Percentiles rank a stretch among this genome's conserved stretches.
Conservation (phyloP, 2,797 vertebrate genomes). For the Percopsis omiscomaycus region DNA sequence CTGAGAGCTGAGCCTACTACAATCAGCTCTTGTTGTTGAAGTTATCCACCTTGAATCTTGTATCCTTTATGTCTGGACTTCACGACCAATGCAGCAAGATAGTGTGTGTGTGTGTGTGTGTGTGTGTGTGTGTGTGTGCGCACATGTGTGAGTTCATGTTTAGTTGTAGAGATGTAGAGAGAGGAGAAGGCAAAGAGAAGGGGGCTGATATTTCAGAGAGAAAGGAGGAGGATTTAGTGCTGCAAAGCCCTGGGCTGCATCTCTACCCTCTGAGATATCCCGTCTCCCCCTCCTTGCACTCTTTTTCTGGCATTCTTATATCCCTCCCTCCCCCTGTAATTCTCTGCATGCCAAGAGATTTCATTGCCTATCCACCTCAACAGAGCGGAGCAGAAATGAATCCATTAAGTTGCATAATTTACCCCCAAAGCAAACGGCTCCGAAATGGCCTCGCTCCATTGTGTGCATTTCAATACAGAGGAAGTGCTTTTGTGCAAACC, state of each 20-base stretch:
- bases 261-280: conserved; percentile 57
- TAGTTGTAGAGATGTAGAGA: conserved; percentile 9
- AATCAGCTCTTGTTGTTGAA: conserved; percentile 19
- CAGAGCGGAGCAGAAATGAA: conserved; percentile 55
- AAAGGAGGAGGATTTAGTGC: conserved; percentile 60
- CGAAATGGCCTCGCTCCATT: conserved; percentile 55
- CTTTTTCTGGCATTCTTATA: conserved; percentile 45
- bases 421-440: conserved; percentile 64
- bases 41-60: conserved; percentile 36
- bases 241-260: conserved; percentile 58
- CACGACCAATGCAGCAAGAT: conserved; percentile 3
- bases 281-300: conserved; percentile 50
- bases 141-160: conserved; percentile 25
- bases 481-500: conserved; percentile 60
- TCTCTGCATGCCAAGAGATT: conserved; percentile 62
- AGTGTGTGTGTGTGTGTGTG: conserved; percentile 26
- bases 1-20: conserved; percentile 19
- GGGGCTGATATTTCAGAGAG: conserved; percentile 30
- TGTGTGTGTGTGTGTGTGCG: conserved; percentile 13
- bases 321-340: conserved; percentile 56
- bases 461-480: conserved; percentile 57
- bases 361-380: conserved; percentile 39
- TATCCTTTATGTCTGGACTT: conserved; percentile 30
- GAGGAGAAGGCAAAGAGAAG: conserved; percentile 7
- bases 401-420: conserved; percentile 72